Evolutionary conservation across 2,888 invertebrate species (phyloP).

Genomic region (Tanytarsus gracilentus): DNA sequence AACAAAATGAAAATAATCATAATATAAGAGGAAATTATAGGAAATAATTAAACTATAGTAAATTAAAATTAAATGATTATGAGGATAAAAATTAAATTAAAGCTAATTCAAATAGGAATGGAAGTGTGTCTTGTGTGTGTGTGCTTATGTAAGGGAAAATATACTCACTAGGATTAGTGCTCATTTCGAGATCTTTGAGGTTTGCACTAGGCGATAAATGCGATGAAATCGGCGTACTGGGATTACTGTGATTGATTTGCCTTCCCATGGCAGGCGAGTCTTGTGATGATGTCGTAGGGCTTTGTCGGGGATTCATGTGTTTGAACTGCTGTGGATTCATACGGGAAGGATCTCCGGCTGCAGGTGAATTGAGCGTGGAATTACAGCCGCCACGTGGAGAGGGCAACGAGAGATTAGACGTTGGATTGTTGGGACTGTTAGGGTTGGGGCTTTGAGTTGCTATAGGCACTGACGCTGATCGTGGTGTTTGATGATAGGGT

Average conservation of each 20-base stretch:
- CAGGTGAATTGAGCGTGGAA: constrained; percentile 60
- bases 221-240: constrained; percentile 59
- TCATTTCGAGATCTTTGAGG: constrained; percentile 39
- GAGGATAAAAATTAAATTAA: not conserved
- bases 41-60: not conserved
- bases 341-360: constrained; percentile 47
- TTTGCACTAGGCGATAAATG: constrained; percentile 51
- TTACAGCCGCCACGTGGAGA: constrained; percentile 49
- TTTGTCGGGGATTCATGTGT: constrained; percentile 51
- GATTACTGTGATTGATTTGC: constrained; percentile 56
- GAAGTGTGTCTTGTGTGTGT: not conserved
- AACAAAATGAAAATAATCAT: not conserved
- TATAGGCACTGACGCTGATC: constrained; percentile 64
- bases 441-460: constrained; percentile 66
- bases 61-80: not conserved
- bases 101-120: not conserved
- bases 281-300: constrained; percentile 47
- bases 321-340: constrained; percentile 35
- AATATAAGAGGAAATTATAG: constrained; percentile 6
- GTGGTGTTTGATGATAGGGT: constrained; percentile 63
- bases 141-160: not conserved
- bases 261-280: constrained; percentile 48
- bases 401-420: constrained; percentile 61
- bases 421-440: constrained; percentile 61
- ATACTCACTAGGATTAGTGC: constrained; percentile 22